phyloP scores from a whole-genome alignment of 64 coral and sea anemone species.

The Orbicella faveolata region DNA sequence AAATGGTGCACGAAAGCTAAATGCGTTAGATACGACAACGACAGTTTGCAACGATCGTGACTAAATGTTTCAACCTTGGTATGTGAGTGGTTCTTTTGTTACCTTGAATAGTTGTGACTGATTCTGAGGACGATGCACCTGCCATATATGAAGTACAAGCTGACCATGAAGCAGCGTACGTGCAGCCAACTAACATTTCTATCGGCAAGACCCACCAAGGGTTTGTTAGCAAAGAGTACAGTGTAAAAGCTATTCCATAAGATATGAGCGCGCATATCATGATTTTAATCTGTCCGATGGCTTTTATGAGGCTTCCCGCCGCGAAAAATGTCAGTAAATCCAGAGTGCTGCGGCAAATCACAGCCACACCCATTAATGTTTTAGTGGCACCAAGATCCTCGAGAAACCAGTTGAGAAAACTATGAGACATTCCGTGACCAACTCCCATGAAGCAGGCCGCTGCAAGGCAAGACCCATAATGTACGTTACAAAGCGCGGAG shows the following conservation, averaged over 20 bases:
- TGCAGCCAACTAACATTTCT: conserved; percentile 83
- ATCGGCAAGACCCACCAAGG: conserved; percentile 88
- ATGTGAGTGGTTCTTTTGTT: not conserved
- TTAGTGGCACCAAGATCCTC: conserved; percentile 95
- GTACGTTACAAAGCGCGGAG: conserved; percentile 75
- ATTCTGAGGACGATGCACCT: conserved; percentile 78
- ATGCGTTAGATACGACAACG: no score
- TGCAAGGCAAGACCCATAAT: conserved; percentile 87
- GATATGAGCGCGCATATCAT: conserved; percentile 77
- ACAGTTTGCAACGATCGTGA: no score
- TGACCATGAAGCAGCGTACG: conserved; percentile 92
- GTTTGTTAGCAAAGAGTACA: conserved; percentile 84
- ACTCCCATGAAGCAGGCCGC: conserved; percentile 97
- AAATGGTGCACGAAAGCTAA: no score
- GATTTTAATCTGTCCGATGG: conserved; percentile 87
- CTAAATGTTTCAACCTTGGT: no score
- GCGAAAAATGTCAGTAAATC: conserved; percentile 93
- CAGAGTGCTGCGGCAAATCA: conserved; percentile 72
- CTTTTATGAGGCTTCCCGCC: conserved; percentile 86
- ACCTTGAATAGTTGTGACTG: conserved; percentile 99
- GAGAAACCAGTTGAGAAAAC: conserved; percentile 95
- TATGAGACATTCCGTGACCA: conserved; percentile 90
- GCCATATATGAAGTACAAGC: conserved; percentile 97
- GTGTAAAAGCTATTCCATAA: conserved; percentile 79
- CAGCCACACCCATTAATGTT: conserved; percentile 89